Evolutionary conservation across 2,888 invertebrate genomes (phyloP).

Genomic region (Dascillus cervinus): DNA sequence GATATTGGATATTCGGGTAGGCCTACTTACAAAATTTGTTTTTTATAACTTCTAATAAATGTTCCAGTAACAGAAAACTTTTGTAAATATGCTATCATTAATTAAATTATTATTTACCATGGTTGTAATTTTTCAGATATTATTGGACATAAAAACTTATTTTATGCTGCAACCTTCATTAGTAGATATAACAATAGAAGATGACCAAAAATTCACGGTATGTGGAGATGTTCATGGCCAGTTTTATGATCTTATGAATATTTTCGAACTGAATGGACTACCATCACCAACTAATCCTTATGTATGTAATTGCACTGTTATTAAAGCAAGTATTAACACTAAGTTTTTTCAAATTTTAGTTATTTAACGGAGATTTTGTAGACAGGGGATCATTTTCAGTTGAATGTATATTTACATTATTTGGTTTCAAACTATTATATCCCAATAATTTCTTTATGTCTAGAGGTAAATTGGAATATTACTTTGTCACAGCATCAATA

Average conservation of each 20-base stretch:
- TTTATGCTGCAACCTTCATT: conserved; percentile 81
- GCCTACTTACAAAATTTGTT: too few relatives aligned
- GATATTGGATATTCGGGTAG: too few relatives aligned
- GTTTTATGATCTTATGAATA: conserved; percentile 96
- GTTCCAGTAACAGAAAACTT: too few relatives aligned
- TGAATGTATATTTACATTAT: conserved; percentile 95
- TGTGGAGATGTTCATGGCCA: conserved; percentile 99
- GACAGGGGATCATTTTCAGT: conserved; percentile 99
- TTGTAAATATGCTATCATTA: too few relatives aligned
- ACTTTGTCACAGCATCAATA: background rate
- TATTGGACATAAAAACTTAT: conserved; percentile 80
- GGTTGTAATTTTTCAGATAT: conserved; percentile 62
- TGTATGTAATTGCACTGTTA: too few relatives aligned
- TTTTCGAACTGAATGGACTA: conserved; percentile 93
- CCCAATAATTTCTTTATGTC: conserved; percentile 97
- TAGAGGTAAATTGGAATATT: conserved; percentile 63
- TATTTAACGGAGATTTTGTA: conserved; percentile 99
- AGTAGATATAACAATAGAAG: conserved; percentile 81
- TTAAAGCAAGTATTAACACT: too few relatives aligned
- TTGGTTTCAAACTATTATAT: conserved; percentile 92
- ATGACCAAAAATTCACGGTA: conserved; percentile 88
- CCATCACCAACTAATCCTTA: conserved; percentile 95
- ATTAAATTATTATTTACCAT: too few relatives aligned
- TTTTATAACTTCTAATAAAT: too few relatives aligned
- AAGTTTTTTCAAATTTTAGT: too few relatives aligned